Percentiles rank a stretch among this genome's conserved stretches.
Evolutionary conservation across 2,113 vertebrate genomes (phyloP).

Genomic region (Chaenocephalus aceratus): DNA sequence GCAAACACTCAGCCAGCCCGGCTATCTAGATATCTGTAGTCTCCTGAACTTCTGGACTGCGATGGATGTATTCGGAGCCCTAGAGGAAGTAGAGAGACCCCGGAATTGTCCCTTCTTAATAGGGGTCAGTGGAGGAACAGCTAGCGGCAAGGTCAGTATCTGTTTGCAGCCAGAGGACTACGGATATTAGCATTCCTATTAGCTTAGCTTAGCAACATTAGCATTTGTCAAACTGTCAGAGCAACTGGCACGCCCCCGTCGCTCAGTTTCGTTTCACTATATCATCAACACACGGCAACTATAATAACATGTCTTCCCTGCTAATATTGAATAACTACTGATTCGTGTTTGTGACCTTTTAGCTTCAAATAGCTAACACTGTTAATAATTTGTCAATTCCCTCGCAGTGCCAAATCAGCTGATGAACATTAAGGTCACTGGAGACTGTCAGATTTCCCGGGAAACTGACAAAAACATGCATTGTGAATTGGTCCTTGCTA

Average conservation of each 20-base stretch:
- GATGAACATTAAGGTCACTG: conserved; percentile 18
- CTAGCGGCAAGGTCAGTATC: conserved; percentile 90
- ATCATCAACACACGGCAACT: accelerated
- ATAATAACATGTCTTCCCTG: too few relatives aligned
- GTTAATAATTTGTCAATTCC: background rate
- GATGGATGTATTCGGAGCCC: conserved; percentile 81
- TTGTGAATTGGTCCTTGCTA: background rate
- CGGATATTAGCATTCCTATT: conserved; percentile 24
- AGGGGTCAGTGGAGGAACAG: conserved; percentile 94
- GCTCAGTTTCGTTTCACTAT: background rate
- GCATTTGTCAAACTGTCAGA: conserved; percentile 36
- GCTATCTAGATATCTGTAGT: conserved; percentile 1
- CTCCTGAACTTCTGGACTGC: background rate
- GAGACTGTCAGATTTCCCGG: background rate
- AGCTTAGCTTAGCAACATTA: conserved; percentile 44
- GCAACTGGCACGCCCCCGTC: conserved; percentile 29
- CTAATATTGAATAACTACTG: background rate
- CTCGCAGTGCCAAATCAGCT: conserved; percentile 4
- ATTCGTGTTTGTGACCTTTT: background rate
- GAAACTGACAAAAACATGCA: too few relatives aligned
- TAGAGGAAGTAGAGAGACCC: conserved; percentile 82
- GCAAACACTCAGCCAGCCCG: background rate
- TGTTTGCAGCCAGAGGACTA: background rate
- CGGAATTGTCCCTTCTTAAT: conserved; percentile 91
- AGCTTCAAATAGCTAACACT: conserved; percentile 14